Evolutionary conservation across 2,797 vertebrate genomes (phyloP).

Genomic region (Distichodus sexfasciatus): DNA sequence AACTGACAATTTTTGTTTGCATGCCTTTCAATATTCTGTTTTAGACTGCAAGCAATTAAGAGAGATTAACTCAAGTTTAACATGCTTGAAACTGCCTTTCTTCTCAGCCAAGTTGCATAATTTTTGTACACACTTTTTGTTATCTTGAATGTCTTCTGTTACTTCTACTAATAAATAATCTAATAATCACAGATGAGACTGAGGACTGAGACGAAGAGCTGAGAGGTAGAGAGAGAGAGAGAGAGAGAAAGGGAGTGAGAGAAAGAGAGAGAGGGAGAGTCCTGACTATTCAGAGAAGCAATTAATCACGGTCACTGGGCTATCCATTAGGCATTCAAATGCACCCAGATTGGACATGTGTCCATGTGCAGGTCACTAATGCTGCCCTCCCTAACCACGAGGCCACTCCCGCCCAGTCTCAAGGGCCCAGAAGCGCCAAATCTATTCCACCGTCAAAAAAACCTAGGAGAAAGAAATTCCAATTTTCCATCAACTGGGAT

Average conservation of each 20-base stretch:
- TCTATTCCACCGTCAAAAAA: conserved; percentile 37
- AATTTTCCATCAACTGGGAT: conserved; percentile 42
- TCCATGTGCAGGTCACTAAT: conserved; percentile 47
- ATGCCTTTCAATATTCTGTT: neutral
- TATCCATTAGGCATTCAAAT: conserved; percentile 51
- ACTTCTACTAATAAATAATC: conserved; percentile 35
- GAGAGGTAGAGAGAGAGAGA: conserved; percentile 29
- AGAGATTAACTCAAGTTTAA: neutral
- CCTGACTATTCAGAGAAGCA: conserved; percentile 45
- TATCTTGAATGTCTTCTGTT: conserved; percentile 11
- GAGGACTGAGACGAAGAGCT: neutral
- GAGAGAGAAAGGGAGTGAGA: neutral
- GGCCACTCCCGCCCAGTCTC: conserved; percentile 29
- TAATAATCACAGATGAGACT: conserved; percentile 26
- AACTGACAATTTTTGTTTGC: neutral
- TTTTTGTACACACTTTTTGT: too few species aligned
- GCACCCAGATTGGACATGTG: conserved; percentile 49
- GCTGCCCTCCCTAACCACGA: conserved; percentile 48
- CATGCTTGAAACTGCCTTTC: neutral
- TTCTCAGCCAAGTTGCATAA: too few species aligned
- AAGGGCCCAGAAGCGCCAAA: conserved; percentile 22
- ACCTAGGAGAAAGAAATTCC: conserved; percentile 36
- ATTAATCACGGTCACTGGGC: conserved; percentile 45
- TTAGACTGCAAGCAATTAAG: neutral
- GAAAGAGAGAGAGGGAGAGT: conserved; percentile 37